Evolutionary conservation across 2,888 invertebrate species (phyloP), one percentile per base, ranked within the genome.

Genomic region (Cryptophagus acutangulus): DNA sequence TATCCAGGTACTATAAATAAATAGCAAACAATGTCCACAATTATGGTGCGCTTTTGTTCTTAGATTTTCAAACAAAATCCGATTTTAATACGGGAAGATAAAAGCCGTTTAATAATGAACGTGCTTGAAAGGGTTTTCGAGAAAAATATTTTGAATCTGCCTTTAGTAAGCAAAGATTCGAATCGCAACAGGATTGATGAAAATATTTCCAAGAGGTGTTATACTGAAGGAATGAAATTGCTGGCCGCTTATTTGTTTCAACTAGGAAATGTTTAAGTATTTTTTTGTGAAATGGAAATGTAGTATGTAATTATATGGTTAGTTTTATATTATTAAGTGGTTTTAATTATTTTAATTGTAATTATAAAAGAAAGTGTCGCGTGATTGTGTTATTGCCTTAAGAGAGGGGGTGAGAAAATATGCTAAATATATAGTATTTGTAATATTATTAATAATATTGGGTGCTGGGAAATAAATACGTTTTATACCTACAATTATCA

Each of bases 51-150:
- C 4, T 33, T 14, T 9, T 43, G 13, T 38, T 49, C 54, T 25
- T 47, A 73, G 71, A 65, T 72, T 25, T 72, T 70, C 46, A 71
- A 72, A 47, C 69, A 70, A 52, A 66, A 68, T 36, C 69, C 71
- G 1, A 71, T 64, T 48, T 59, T 71, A 52, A 71, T 71, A 29
- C 62, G 71, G 12, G 70, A 71, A 46, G 70, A 71, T 40, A 61
- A 58, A 13, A 64, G 62, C 36, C 54, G 67, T 43, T 60, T 63
- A 34, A 59, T 63, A 2, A 53, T 73, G 1, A 62, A 69, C n/a
- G 64, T 69, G 34, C 51, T 73, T 13, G 61, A 66, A 31, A 60
- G 62, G 38, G 61, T 64, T 2, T 48, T 71, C 14, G 70, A 70
- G 14, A 66, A 61, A 17, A 65, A 60, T 43, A 66, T 72, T 16